Conservation (phyloP, 2,113 vertebrate species). For the Thamnophis sirtalis region DNA sequence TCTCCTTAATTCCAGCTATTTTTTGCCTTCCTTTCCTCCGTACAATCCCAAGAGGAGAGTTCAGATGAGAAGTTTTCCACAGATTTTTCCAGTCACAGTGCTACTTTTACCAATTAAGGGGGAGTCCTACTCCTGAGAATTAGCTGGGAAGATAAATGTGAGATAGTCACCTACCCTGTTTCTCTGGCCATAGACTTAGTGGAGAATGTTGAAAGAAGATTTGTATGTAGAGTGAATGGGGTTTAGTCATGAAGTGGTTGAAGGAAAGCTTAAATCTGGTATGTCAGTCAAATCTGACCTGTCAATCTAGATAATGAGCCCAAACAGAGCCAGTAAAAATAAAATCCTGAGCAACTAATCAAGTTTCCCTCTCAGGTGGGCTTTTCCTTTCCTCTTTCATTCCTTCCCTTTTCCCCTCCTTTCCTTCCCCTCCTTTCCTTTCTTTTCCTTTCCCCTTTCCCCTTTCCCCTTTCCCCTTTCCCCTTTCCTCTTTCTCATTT, state of each 20-base stretch:
- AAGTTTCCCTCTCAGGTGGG: background rate
- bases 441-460: too few species aligned
- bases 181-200: background rate
- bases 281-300: background rate
- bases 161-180: background rate
- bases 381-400: background rate
- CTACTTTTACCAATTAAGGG: background rate
- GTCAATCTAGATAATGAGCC: background rate
- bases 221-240: background rate
- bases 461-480: too few species aligned
- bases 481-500: too few species aligned
- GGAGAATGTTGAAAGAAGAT: background rate
- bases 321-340: background rate
- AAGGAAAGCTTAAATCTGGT: background rate
- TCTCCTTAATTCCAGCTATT: background rate
- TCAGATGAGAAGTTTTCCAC: background rate
- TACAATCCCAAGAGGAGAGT: background rate
- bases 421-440: too few species aligned
- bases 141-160: background rate
- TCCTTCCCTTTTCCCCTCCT: too few species aligned
- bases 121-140: background rate
- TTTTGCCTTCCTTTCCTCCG: background rate
- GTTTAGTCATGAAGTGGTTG: background rate
- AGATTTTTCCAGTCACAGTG: background rate
- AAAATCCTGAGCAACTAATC: background rate